A percentile compares a stretch with the other conserved stretches of the same genome.
Conservation (phyloP, 2,797 vertebrate species). For the Geotrypetes seraphini region DNA sequence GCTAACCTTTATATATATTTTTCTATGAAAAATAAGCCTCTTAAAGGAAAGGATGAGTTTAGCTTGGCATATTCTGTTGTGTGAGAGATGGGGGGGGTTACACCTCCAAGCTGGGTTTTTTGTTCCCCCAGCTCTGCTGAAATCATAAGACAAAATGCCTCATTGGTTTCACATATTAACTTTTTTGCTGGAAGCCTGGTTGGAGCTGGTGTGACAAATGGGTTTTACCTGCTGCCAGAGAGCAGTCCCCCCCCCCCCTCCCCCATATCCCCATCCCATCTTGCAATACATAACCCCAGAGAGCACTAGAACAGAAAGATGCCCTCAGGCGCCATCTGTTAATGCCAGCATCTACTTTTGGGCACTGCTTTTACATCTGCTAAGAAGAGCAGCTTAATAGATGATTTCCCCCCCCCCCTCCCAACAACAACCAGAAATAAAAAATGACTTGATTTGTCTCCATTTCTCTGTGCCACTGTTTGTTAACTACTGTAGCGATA, state of each 20-base stretch:
- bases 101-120: conserved; percentile 13
- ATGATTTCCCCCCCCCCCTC: too few species aligned
- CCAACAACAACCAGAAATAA: too few species aligned
- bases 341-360: conserved; percentile 53
- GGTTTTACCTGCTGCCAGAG: conserved; percentile 68
- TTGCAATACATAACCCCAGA: conserved; percentile 39
- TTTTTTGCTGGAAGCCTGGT: conserved; percentile 53
- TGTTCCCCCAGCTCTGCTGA: conserved; percentile 21
- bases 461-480: conserved; percentile 23
- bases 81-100: conserved; percentile 11
- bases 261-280: conserved; percentile 26
- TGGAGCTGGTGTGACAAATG: conserved; percentile 73
- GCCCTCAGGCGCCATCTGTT: conserved; percentile 75
- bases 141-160: conserved; percentile 43
- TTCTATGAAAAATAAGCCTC: conserved; percentile 11
- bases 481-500: conserved; percentile 40
- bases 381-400: conserved; percentile 50
- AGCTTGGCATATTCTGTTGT: conserved; percentile 9
- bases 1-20: conserved; percentile 22
- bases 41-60: conserved; percentile 2
- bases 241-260: conserved; percentile 37
- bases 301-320: conserved; percentile 57
- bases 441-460: conserved; percentile 45
- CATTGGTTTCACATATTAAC: conserved; percentile 65
- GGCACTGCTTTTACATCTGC: conserved; percentile 61